Evolutionary conservation across 2,888 invertebrate species (phyloP), one percentile per base, ranked within the genome.

Genomic region (Dasypogon diadema): DNA sequence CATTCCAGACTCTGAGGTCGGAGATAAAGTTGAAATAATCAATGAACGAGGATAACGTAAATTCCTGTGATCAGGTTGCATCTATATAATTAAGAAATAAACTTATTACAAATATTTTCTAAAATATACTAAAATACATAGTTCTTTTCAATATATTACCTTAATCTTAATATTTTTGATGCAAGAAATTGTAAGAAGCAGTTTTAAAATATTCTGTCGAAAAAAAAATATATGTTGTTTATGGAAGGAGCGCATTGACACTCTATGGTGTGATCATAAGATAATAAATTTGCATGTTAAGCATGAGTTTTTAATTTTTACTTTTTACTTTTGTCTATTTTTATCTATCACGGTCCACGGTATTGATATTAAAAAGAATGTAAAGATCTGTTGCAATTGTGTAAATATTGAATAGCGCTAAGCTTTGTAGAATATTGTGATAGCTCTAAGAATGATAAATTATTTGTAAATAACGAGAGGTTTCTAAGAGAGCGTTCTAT

Each of bases 1-100:
- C 80, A 89, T 93, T 78, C 92, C 92, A n/a, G 91, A 91, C 80
- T 89, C 91, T 76, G 91, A 91, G 79, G 79, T 85, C 80, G 84
- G 84, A 81, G 86, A 86, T 79, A 86, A 86, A 81, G 85, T 86
- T 75, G 86, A 86, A 81, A 85, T 85, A 63, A 85, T 84, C 14
- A 84, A 86, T 76, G 86, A 86, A 81, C 83, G 85, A 81, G 86
- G 86, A 85, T 86, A 85, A 85, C 83, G 82, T 82, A 84, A 60
- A n/a, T n/a, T n/a, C n/a, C n/a, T n/a, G n/a, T n/a, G n/a, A n/a
- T n/a, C n/a, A n/a, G n/a, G n/a, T n/a, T n/a, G n/a, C n/a, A n/a
- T n/a, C n/a, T n/a, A n/a, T n/a, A n/a, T n/a, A n/a, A n/a, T n/a
- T n/a, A n/a, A n/a, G n/a, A n/a, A n/a, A n/a, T n/a, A n/a, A n/a